A percentile compares a stretch with the other conserved stretches of the same genome.
Evolutionary conservation across 2,888 invertebrate genomes (phyloP).

Genomic region (Dasysyrphus albostriatus): DNA sequence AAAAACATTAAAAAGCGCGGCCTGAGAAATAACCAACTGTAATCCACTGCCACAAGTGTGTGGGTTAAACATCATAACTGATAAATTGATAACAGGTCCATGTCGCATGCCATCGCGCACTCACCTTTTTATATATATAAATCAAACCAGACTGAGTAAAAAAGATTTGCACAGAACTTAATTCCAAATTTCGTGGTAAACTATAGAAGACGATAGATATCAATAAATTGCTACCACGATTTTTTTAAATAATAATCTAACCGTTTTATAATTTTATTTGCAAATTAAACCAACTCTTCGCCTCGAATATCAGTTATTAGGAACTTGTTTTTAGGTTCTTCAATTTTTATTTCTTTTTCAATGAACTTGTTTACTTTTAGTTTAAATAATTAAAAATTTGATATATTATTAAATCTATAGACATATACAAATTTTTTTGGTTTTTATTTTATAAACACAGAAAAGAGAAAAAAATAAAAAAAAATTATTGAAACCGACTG

Average conservation of each 20-base stretch:
- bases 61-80: conserved; percentile 5
- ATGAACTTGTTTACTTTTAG: conserved; percentile 13
- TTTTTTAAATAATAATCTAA: neutral
- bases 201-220: neutral
- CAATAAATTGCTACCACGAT: neutral
- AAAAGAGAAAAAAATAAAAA: conserved; percentile 35
- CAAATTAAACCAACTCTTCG: neutral
- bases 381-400: conserved; percentile 46
- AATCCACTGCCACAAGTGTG: neutral
- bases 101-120: neutral
- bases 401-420: conserved; percentile 56
- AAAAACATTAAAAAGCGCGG: neutral
- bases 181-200: conserved; percentile 22
- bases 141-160: conserved; percentile 11
- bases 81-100: conserved; percentile 27
- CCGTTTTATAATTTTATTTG: neutral
- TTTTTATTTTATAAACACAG: conserved; percentile 33
- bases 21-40: neutral
- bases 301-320: neutral
- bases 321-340: neutral
- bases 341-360: neutral
- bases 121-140: conserved; percentile 14
- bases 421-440: conserved; percentile 56
- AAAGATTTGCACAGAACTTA: neutral
- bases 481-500: conserved; percentile 56